phyloP scores from a whole-genome alignment of 2,113 vertebrate genomes.

The Copsychus sechellarum region DNA sequence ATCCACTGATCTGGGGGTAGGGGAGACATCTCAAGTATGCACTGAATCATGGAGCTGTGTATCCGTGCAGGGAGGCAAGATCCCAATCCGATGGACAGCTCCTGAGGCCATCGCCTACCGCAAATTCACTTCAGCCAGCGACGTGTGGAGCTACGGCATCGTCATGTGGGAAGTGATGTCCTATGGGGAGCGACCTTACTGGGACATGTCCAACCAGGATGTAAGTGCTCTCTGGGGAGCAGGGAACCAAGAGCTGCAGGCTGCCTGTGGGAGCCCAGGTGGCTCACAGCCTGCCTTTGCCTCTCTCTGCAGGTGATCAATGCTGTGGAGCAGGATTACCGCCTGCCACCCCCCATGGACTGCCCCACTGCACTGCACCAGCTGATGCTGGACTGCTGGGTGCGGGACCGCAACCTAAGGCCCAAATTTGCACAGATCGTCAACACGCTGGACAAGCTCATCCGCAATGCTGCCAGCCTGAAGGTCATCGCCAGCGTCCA shows the following conservation, averaged over 20 bases:
- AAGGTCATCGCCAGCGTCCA: conserved; percentile 94
- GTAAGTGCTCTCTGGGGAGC: conserved; percentile 73
- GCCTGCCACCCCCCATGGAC: conserved; percentile 97
- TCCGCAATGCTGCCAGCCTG: conserved; percentile 96
- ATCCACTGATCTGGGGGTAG: neutral
- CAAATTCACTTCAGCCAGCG: conserved; percentile 97
- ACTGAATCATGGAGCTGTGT: conserved; percentile 20
- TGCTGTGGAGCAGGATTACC: conserved; percentile 96
- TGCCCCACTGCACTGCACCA: conserved; percentile 96
- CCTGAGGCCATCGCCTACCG: conserved; percentile 96
- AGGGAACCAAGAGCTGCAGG: neutral
- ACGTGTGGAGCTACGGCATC: conserved; percentile 98
- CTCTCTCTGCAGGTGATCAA: conserved; percentile 87
- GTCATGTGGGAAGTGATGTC: conserved; percentile 99
- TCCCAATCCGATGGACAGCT: conserved; percentile 97
- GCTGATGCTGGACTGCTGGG: conserved; percentile 99
- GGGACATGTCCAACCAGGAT: conserved; percentile 99
- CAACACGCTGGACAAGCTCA: conserved; percentile 96
- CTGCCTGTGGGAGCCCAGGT: neutral
- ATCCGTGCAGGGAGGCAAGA: conserved; percentile 89
- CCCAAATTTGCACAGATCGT: conserved; percentile 98
- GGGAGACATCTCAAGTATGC: neutral
- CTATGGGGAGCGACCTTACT: conserved; percentile 95
- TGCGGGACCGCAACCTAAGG: conserved; percentile 94
- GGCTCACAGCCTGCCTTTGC: neutral